These are phyloP conservation scores for Ceratothoa steindachneri DNA, from an alignment of 2,888 invertebrate species.

Conservation along the genomic window DNA sequence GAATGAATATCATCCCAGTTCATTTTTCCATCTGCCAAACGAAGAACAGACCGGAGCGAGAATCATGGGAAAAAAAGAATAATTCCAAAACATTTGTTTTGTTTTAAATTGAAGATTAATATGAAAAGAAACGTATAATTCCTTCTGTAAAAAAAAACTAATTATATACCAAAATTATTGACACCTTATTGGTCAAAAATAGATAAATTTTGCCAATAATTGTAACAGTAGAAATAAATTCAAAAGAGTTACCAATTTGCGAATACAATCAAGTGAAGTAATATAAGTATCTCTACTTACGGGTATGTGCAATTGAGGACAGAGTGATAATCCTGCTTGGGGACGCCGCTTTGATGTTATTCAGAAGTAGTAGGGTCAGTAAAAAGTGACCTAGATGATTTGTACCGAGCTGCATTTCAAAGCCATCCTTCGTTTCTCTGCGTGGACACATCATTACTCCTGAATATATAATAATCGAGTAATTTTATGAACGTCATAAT, in stretches of 20 bases:
- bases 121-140: too few relatives aligned
- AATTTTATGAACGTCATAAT: background rate
- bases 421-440: constrained; percentile 67
- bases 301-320: constrained; percentile 67
- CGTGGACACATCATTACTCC: constrained; percentile 70
- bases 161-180: too few relatives aligned
- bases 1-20: constrained; percentile 48
- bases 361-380: constrained; percentile 68
- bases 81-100: too few relatives aligned
- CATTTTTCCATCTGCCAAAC: constrained; percentile 47
- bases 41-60: background rate
- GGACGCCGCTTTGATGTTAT: constrained; percentile 59
- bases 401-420: constrained; percentile 74
- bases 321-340: constrained; percentile 71
- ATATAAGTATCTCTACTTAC: too few relatives aligned
- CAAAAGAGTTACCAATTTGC: too few relatives aligned
- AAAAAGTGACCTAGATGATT: constrained; percentile 80
- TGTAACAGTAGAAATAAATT: too few relatives aligned
- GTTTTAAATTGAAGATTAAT: too few relatives aligned
- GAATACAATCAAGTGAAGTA: too few relatives aligned
- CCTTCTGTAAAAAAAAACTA: too few relatives aligned
- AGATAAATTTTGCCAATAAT: too few relatives aligned
- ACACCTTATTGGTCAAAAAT: too few relatives aligned
- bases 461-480: constrained; percentile 54
- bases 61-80: too few relatives aligned